phyloP scores from a whole-genome alignment of 2,888 invertebrate genomes.

The Leucoptera coffeella region DNA sequence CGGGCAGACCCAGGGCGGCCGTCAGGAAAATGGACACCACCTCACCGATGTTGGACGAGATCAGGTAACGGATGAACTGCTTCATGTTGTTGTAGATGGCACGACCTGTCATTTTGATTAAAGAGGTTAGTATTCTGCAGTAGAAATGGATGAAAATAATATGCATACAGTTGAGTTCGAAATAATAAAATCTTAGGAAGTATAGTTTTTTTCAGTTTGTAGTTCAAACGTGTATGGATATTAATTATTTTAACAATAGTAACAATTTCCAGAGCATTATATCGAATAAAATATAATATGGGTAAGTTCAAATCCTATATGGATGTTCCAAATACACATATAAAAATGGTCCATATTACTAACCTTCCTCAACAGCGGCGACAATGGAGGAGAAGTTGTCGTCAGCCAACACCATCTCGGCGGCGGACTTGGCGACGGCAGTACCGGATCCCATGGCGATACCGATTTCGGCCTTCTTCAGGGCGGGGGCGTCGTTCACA shows the following conservation, averaged over 20 bases:
- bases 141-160: too few species aligned
- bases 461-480: slow-evolving; percentile 97
- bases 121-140: too few species aligned
- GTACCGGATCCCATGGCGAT: slow-evolving; percentile 99
- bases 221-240: too few species aligned
- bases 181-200: too few species aligned
- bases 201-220: too few species aligned
- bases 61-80: slow-evolving; percentile 99
- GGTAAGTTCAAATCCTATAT: too few species aligned
- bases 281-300: too few species aligned
- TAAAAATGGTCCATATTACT: too few species aligned
- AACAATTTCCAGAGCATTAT: too few species aligned
- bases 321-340: not conserved
- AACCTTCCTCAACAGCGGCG: slow-evolving; percentile 94
- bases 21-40: slow-evolving; percentile 95
- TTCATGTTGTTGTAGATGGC: slow-evolving; percentile 99
- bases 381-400: slow-evolving; percentile 99
- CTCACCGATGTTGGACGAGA: slow-evolving; percentile 99
- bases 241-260: too few species aligned
- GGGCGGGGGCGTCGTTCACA: slow-evolving; percentile 99
- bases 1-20: slow-evolving; percentile 98
- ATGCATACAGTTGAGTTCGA: too few species aligned
- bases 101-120: too few species aligned
- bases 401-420: slow-evolving; percentile 99
- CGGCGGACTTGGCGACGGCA: slow-evolving; percentile 98